Evolutionary conservation across 2,888 invertebrate genomes (phyloP).

Genomic region (Cosmopolites sordidus): DNA sequence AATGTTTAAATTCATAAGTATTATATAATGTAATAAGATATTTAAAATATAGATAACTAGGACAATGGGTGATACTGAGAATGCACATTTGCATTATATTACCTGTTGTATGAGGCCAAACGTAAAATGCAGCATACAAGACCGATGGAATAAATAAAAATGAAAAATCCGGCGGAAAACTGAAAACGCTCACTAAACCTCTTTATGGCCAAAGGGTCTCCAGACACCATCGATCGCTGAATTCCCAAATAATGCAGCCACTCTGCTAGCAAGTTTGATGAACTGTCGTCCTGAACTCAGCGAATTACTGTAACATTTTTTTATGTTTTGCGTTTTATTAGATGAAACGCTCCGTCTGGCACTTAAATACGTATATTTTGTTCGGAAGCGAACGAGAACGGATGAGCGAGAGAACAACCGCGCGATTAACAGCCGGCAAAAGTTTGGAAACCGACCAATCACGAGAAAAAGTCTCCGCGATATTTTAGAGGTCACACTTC

Average conservation of each 20-base stretch:
- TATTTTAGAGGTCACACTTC: conserved; percentile 21
- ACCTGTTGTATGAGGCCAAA: conserved; percentile 29
- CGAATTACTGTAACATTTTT: conserved; percentile 6
- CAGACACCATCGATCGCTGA: conserved; percentile 25
- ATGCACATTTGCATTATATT: too few species aligned
- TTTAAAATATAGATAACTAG: too few species aligned
- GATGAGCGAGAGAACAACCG: too few species aligned
- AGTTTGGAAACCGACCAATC: conserved; percentile 12
- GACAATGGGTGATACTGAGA: too few species aligned
- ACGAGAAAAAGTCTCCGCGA: conserved; percentile 21
- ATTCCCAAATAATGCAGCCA: conserved; percentile 21
- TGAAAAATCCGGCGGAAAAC: not conserved
- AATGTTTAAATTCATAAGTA: too few species aligned
- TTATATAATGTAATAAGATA: too few species aligned
- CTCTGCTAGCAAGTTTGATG: conserved; percentile 16
- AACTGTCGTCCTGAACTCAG: conserved; percentile 6
- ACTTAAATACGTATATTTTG: too few species aligned
- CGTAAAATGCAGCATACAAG: conserved; percentile 8
- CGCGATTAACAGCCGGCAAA: conserved; percentile 11
- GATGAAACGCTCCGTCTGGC: too few species aligned
- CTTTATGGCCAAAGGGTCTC: conserved; percentile 13
- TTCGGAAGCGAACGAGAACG: too few species aligned
- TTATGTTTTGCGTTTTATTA: not conserved
- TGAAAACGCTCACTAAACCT: conserved; percentile 12
- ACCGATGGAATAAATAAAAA: not conserved